Conservation (phyloP, 1,140 invertebrate genomes). For the Scaptomyza graminum region DNA sequence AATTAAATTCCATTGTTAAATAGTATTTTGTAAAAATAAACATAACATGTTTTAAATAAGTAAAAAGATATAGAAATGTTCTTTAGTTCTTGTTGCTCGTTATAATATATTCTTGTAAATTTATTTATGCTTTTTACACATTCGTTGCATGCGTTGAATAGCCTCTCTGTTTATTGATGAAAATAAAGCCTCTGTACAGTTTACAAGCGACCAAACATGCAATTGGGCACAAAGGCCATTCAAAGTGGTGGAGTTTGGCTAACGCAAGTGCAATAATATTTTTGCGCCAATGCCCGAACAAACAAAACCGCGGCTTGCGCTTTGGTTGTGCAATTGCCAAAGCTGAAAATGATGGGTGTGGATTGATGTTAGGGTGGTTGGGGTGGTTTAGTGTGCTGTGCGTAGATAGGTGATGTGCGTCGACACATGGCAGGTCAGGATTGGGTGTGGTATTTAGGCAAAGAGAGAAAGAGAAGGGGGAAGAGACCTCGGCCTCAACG, state of each 20-base stretch:
- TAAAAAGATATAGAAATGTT: too few relatives aligned
- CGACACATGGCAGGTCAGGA: slow-evolving; percentile 66
- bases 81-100: too few relatives aligned
- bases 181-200: slow-evolving; percentile 2
- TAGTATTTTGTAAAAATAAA: too few relatives aligned
- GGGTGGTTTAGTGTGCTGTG: neutral
- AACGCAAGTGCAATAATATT: slow-evolving; percentile 71
- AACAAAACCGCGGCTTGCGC: slow-evolving; percentile 58
- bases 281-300: slow-evolving; percentile 45
- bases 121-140: too few relatives aligned
- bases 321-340: slow-evolving; percentile 53
- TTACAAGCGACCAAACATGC: slow-evolving; percentile 50
- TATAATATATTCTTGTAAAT: too few relatives aligned
- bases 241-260: neutral
- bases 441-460: slow-evolving; percentile 44
- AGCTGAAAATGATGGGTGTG: slow-evolving; percentile 22
- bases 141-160: neutral
- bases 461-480: neutral
- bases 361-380: neutral
- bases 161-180: neutral
- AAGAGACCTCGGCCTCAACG: neutral
- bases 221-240: slow-evolving; percentile 31
- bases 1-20: too few relatives aligned
- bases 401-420: slow-evolving; percentile 31
- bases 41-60: too few relatives aligned